A percentile compares a stretch with the other conserved stretches of the same genome.
phyloP scores from a whole-genome alignment of 2,113 vertebrate genomes.

The Marmota flaviventris region DNA sequence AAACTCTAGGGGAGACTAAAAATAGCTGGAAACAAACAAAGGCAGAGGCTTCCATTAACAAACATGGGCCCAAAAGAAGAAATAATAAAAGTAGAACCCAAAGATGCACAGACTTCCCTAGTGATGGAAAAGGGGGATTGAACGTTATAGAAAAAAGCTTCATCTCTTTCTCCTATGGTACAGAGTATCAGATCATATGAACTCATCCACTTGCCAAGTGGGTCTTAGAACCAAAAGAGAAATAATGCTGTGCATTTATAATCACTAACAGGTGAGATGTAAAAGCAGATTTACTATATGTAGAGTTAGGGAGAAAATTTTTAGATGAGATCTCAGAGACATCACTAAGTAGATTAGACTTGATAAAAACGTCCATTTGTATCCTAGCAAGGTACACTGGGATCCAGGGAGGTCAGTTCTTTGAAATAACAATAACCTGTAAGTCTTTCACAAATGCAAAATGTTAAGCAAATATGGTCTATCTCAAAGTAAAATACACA shows the following conservation, averaged over 20 bases:
- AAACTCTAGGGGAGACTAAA: background rate
- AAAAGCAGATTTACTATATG: background rate
- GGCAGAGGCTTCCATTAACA: background rate
- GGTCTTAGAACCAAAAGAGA: background rate
- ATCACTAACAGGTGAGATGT: background rate
- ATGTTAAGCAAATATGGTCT: background rate
- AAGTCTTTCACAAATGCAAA: background rate
- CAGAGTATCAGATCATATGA: background rate
- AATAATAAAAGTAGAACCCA: background rate
- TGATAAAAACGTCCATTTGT: background rate
- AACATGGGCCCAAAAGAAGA: background rate
- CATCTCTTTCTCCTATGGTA: background rate
- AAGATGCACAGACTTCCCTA: background rate
- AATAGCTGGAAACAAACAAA: background rate
- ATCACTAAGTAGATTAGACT: background rate
- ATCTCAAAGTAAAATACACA: background rate
- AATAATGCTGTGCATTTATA: background rate
- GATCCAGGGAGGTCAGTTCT: background rate
- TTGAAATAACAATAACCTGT: background rate
- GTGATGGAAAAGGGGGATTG: background rate
- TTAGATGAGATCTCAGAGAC: background rate
- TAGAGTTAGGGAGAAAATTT: background rate
- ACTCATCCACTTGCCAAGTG: background rate
- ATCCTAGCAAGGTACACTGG: background rate
- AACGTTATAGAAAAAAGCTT: background rate